Conservation (phyloP, 2,797 vertebrate species). For the Lutjanus argentimaculatus region DNA sequence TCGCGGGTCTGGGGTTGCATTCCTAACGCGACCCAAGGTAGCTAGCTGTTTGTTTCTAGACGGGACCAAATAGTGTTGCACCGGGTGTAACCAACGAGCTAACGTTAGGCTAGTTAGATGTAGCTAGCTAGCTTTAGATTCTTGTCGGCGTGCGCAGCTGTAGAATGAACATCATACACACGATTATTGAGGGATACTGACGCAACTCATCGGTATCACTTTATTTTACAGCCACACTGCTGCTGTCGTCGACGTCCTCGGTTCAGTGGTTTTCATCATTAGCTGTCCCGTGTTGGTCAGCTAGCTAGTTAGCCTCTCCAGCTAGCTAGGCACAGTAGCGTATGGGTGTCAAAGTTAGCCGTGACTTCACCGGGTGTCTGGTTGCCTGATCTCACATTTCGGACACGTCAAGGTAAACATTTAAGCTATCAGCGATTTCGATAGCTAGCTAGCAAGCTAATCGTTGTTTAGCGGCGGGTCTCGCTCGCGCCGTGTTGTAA, state of each 20-base stretch:
- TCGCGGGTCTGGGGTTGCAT: no score
- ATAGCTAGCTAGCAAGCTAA: conserved; percentile 12
- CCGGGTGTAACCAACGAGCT: conserved; percentile 78
- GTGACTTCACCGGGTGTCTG: conserved; percentile 79
- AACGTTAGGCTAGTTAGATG: conserved; percentile 80
- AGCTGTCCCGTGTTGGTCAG: conserved; percentile 32
- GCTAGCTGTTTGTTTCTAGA: conserved; percentile 59
- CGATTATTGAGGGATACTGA: neutral
- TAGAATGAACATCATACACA: conserved; percentile 30
- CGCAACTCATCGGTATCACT: conserved; percentile 6
- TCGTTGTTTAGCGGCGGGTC: neutral
- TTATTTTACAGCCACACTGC: neutral
- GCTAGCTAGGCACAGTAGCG: conserved; percentile 53
- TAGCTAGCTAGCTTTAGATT: conserved; percentile 75
- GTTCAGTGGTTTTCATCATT: conserved; percentile 15
- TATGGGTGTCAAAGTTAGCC: conserved; percentile 82
- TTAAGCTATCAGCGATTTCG: conserved; percentile 46
- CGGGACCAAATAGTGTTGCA: conserved; percentile 66
- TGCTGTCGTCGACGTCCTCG: conserved; percentile 24
- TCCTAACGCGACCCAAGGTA: neutral
- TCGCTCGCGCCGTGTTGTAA: neutral
- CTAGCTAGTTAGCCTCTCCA: conserved; percentile 64
- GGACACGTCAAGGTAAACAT: conserved; percentile 87
- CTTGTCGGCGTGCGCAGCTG: conserved; percentile 48
- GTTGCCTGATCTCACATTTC: conserved; percentile 79